Base-by-base conservation (phyloP, 2,888 invertebrate genomes). In the Frankliniella fusca region DNA sequence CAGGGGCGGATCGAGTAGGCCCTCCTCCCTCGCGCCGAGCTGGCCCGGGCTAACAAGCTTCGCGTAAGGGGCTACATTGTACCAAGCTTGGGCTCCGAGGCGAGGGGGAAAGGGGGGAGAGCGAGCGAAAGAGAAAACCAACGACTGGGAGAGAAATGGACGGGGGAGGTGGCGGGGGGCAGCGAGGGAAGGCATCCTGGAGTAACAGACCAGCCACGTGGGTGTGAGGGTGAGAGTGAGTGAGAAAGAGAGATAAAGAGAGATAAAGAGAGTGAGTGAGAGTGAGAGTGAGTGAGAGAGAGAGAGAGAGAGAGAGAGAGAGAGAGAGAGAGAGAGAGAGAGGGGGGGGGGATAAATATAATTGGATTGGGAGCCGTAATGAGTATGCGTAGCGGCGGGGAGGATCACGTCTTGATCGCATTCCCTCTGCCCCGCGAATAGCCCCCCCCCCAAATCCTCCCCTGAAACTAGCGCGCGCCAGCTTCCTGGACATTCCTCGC, bases 241-340 rank as follows among this genome's bases (percentile, higher is more conserved):
- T 5, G 49, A 65, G 80, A 80, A 28, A 80, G 82, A 49, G 82
- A 80, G 54, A 50, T 48, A 80, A 80, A 50, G 80, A 54, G 48
- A 48, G 82, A 81, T 10, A 48, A n/a, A 65, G 76, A 81, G 82
- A 81, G 79, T 79, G 81, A 81, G 81, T 54, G 82, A 54, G 81
- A 61, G 81, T 23, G 80, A 80, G 65, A 80, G 82, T 80, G 48
- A 80, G 38, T 80, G 38, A 27, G 81, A 81, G 81, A 81, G 81
- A 65, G 81, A 76, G 81, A 80, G 27, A 48, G 81, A 80, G 81
- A 82, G 81, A 80, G 27, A 54, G 81, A 80, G 48, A n/a, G 28
- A 76, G 61, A n/a, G 80, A 81, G 28, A 54, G 76, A 81, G 82
- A 76, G 48, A 50, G 49, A 28, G 65, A 38, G 38, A 65, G 23